Conservation (phyloP, 1,140 invertebrate genomes). For the Bacillus rossius region DNA sequence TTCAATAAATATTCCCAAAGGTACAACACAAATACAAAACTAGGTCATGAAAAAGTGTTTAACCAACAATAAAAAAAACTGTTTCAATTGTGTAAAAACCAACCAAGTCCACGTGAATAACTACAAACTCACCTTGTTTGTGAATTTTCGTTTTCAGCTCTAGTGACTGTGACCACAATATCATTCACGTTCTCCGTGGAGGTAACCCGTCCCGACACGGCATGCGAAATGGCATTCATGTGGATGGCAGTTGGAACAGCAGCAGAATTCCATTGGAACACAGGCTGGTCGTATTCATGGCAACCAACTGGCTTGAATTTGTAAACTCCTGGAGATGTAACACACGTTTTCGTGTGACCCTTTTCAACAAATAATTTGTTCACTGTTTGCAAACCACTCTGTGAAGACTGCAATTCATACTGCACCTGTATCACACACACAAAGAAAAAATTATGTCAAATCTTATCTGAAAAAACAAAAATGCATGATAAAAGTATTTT, state of each 20-base stretch:
- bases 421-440: slow-evolving; percentile 21
- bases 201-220: slow-evolving; percentile 28
- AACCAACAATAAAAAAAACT: not conserved
- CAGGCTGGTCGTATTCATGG: slow-evolving; percentile 61
- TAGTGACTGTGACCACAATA: slow-evolving; percentile 31
- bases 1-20: too few relatives aligned
- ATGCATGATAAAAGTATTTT: too few relatives aligned
- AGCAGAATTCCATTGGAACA: slow-evolving; percentile 46
- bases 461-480: too few relatives aligned
- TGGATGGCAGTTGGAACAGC: slow-evolving; percentile 19
- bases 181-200: slow-evolving; percentile 32
- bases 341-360: slow-evolving; percentile 56
- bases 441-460: too few relatives aligned
- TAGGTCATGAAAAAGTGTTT: too few relatives aligned
- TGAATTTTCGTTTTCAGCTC: slow-evolving; percentile 25
- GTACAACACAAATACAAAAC: too few relatives aligned
- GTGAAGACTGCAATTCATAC: slow-evolving; percentile 24
- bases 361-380: slow-evolving; percentile 22
- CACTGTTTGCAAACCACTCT: not conserved
- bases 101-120: too few relatives aligned
- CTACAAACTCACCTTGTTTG: slow-evolving; percentile 2
- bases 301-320: slow-evolving; percentile 72
- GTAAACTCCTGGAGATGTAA: slow-evolving; percentile 63
- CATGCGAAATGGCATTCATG: slow-evolving; percentile 39
- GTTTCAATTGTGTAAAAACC: too few relatives aligned